phyloP scores from a whole-genome alignment of 2,797 vertebrate species.

The Phyllotis vaccarum region DNA sequence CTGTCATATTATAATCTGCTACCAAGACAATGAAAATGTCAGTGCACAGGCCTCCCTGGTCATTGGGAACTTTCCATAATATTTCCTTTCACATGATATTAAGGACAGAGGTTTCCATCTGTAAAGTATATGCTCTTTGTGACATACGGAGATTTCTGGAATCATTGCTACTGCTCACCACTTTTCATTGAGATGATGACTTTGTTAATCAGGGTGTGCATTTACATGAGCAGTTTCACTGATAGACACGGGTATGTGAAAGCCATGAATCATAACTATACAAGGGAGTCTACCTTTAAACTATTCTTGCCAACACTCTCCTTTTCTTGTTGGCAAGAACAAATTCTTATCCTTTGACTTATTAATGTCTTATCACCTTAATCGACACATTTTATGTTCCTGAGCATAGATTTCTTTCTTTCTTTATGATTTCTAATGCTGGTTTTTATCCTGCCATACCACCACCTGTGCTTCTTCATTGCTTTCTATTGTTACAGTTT shows the following conservation, averaged over 20 bases:
- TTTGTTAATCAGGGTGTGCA: background rate
- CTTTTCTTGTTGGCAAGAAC: background rate
- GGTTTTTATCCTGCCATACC: background rate
- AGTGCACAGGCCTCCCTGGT: background rate
- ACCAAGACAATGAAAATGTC: background rate
- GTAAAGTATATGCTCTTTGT: background rate
- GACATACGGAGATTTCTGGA: background rate
- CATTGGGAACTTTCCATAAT: background rate
- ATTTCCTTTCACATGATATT: background rate
- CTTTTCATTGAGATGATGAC: background rate
- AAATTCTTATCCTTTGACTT: background rate
- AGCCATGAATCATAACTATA: background rate
- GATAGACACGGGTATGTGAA: background rate
- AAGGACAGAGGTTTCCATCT: conserved; percentile 20
- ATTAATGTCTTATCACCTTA: conserved; percentile 7
- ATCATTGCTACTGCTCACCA: background rate
- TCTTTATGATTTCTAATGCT: background rate
- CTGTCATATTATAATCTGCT: background rate
- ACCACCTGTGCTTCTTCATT: background rate
- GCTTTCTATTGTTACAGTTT: background rate
- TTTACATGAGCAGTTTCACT: background rate
- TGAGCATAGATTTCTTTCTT: background rate
- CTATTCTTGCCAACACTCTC: background rate
- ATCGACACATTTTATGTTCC: background rate
- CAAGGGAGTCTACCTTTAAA: background rate